These are phyloP conservation scores for Microplitis demolitor DNA, from an alignment of 1,140 invertebrate genomes.

Conservation along the genomic window DNA sequence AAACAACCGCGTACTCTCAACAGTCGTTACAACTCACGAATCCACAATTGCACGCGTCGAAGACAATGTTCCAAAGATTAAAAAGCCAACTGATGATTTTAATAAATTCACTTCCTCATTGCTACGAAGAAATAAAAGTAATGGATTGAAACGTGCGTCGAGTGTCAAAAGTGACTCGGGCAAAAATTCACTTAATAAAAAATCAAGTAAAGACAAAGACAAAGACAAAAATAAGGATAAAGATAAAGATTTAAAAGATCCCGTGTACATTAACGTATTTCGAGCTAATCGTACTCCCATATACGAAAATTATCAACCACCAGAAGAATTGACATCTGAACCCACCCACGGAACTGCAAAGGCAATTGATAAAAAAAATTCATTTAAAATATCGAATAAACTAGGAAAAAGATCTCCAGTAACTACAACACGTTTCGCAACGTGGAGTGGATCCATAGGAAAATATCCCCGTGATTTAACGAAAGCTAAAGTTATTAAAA, in stretches of 20 bases:
- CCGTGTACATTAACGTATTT: slow-evolving; percentile 31
- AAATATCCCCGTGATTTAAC: background rate
- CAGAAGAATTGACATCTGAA: background rate
- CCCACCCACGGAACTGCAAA: background rate
- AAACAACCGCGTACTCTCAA: slow-evolving; percentile 39
- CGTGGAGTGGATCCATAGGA: background rate
- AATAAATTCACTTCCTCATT: slow-evolving; percentile 4
- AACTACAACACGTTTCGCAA: background rate
- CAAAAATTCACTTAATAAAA: background rate
- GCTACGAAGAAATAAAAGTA: slow-evolving; percentile 1
- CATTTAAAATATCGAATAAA: slow-evolving; percentile 2
- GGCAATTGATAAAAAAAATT: background rate
- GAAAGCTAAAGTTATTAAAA: background rate
- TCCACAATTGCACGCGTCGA: slow-evolving; percentile 40
- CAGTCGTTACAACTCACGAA: slow-evolving; percentile 38
- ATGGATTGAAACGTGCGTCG: slow-evolving; percentile 5
- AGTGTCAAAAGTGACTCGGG: slow-evolving; percentile 11
- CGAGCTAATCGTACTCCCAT: slow-evolving; percentile 17
- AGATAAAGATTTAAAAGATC: slow-evolving; percentile 4
- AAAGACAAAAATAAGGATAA: background rate
- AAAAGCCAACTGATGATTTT: slow-evolving; percentile 14
- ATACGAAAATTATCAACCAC: slow-evolving; percentile 30
- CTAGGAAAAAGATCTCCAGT: background rate
- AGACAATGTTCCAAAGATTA: slow-evolving; percentile 24
- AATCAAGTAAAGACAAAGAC: background rate